Evolutionary conservation across 2,888 invertebrate species (phyloP), one percentile per base, ranked within the genome.

Genomic region (Torymus texanus): DNA sequence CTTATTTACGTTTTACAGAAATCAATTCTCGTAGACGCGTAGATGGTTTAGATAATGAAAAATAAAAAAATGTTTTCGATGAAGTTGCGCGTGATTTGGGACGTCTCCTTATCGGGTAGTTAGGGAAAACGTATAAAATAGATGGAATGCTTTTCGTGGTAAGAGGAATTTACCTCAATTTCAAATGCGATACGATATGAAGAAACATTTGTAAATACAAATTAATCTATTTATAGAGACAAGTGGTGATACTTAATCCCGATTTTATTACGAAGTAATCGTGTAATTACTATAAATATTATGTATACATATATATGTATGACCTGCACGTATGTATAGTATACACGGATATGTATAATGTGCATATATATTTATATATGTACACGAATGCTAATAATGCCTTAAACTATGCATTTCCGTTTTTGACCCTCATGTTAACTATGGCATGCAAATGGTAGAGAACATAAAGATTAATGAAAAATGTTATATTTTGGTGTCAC

Each of bases 181-280:
- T 61, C 72, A 72, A 72, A 72, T 78, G 59, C 72, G 41, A 53
- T n/a, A 29, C 29, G 50, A 51, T 55, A 62, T 29, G n/a, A 65
- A n/a, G 61, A 62, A 63, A 65, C 41, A 75, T 65, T 71, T 79
- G 75, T 79, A 79, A 74, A 79, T 79, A 79, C 18, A 61, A 75
- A 53, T 75, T 70, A 75, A 65, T 75, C 51, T 58, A 65, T 70
- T 70, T 79, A 50, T 75, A 79, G 65, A 71, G 41, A 79, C 24
- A 66, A 65, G 59, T 55, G 70, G 66, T 71, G 71, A 75, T 75
- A 75, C 80, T 82, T 81, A 75, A 80, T 83, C 81, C 81, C 83
- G 76, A 84, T 85, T 85, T 85, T 82, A 84, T 83, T 85, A 84
- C 83, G 78, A 81, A 84, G 78, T 78, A 53, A 78, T 61, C 51